Percentiles rank a stretch among this genome's conserved stretches.
phyloP scores from a whole-genome alignment of 2,113 vertebrate species.

The Hemiscyllium ocellatum region DNA sequence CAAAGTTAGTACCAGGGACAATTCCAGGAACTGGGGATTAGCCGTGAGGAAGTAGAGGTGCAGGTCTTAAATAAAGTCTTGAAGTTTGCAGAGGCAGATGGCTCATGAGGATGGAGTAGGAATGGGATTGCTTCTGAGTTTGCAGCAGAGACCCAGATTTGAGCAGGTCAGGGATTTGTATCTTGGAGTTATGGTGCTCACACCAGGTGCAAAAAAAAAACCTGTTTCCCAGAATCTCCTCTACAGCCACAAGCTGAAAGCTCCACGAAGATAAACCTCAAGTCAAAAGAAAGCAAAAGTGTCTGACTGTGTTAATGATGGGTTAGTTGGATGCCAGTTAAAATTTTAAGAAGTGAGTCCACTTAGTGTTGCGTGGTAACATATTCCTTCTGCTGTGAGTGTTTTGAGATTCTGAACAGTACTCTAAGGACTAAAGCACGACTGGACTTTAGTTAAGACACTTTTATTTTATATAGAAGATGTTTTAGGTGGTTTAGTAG shows the following conservation, averaged over 20 bases:
- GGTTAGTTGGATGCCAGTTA: neutral
- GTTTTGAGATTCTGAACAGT: neutral
- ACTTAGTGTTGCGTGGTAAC: neutral
- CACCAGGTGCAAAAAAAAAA: neutral
- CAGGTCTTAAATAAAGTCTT: neutral
- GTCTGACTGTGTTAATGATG: neutral
- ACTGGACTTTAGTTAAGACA: neutral
- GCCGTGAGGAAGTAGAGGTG: neutral
- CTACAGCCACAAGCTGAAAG: neutral
- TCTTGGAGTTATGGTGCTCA: neutral
- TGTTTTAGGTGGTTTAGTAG: neutral
- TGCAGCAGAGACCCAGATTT: neutral
- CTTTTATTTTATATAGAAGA: neutral
- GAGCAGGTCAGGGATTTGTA: neutral
- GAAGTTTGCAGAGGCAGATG: neutral
- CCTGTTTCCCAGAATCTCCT: neutral
- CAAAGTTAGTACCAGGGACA: neutral
- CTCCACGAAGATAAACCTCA: neutral
- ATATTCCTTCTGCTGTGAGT: neutral
- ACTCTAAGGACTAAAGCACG: neutral
- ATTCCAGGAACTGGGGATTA: neutral
- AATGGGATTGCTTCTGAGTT: neutral
- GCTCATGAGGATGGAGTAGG: neutral
- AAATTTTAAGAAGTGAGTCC: neutral
- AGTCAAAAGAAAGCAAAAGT: neutral